phyloP scores from a whole-genome alignment of 2,888 invertebrate species.

The Pyrrhia umbra region DNA sequence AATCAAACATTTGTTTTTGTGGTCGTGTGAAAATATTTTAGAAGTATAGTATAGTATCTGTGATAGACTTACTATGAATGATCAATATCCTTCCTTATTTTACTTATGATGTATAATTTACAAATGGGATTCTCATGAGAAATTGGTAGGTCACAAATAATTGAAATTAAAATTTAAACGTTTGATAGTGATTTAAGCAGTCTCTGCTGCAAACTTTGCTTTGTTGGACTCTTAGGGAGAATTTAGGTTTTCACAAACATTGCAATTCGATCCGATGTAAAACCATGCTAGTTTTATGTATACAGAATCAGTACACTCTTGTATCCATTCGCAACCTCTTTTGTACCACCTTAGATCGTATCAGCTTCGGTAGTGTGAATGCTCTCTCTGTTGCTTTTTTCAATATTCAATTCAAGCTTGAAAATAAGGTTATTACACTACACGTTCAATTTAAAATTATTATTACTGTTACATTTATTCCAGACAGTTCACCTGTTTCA shows the following conservation, averaged over 20 bases:
- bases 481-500: conserved; percentile 47
- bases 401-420: conserved; percentile 9
- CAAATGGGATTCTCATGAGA: neutral
- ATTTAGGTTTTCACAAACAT: conserved; percentile 7
- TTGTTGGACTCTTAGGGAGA: no score
- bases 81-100: no score
- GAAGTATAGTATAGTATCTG: neutral
- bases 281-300: conserved; percentile 5
- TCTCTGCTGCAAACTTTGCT: neutral
- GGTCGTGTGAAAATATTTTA: conserved; percentile 8
- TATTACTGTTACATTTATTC: conserved; percentile 39
- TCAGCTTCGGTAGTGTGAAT: conserved; percentile 20
- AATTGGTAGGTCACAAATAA: no score
- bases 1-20: conserved; percentile 12
- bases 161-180: no score
- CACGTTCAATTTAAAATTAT: conserved; percentile 28
- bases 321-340: conserved; percentile 1
- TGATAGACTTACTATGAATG: neutral
- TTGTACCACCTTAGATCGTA: conserved; percentile 16
- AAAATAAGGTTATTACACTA: conserved; percentile 10
- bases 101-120: no score
- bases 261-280: conserved; percentile 4
- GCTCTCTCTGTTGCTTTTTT: conserved; percentile 5
- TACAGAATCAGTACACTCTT: conserved; percentile 2
- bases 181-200: no score